These are phyloP conservation scores for Zosterops japonicus DNA, from an alignment of 2,113 vertebrate genomes.

Conservation along the genomic window DNA sequence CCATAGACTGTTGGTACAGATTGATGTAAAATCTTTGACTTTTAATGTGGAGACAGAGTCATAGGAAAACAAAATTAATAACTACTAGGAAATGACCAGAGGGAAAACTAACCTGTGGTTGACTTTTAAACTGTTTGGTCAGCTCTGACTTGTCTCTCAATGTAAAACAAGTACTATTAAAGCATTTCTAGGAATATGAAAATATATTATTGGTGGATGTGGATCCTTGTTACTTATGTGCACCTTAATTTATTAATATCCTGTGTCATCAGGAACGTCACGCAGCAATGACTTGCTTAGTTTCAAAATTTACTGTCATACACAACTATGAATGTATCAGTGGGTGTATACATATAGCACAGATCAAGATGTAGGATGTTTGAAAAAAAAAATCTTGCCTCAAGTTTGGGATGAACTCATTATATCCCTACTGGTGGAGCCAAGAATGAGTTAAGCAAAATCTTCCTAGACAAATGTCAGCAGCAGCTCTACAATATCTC, in stretches of 20 bases:
- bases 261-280: background rate
- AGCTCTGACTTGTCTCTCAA: background rate
- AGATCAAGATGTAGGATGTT: background rate
- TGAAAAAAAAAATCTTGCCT: background rate
- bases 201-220: background rate
- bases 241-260: background rate
- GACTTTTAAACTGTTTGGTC: background rate
- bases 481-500: conserved; percentile 16
- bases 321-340: background rate
- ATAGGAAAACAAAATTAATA: background rate
- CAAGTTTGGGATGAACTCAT: background rate
- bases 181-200: background rate
- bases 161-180: background rate
- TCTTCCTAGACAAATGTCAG: conserved; percentile 27
- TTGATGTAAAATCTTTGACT: background rate
- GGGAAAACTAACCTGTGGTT: background rate
- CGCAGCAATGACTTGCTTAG: background rate
- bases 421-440: background rate
- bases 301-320: background rate
- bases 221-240: background rate
- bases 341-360: background rate
- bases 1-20: background rate
- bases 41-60: background rate
- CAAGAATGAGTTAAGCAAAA: background rate
- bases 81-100: background rate